Evolutionary conservation across 2,113 vertebrate genomes (phyloP).

Genomic region (Archocentrus centrarchus): DNA sequence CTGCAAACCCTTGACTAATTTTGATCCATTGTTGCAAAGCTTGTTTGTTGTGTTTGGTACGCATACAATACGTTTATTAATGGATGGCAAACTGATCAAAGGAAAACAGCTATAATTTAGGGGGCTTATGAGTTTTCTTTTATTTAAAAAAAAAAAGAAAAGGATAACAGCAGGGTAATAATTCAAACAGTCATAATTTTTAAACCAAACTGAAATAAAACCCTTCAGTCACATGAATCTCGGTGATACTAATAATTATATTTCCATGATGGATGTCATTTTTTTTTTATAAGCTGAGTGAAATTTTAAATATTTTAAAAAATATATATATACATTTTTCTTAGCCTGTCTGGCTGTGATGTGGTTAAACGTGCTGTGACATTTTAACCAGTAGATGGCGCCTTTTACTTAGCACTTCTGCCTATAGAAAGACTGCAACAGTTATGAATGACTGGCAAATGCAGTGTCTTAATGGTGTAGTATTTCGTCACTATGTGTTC

Average conservation of each 20-base stretch:
- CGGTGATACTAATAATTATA: not conserved
- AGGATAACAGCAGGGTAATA: not conserved
- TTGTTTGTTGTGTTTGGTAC: not conserved
- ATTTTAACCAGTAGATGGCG: conserved; percentile 72
- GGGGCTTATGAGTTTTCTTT: not conserved
- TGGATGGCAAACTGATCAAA: not conserved
- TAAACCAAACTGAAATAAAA: not conserved
- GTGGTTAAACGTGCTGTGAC: conserved; percentile 14
- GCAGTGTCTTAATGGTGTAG: not conserved
- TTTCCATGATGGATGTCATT: not conserved
- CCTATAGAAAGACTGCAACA: not conserved
- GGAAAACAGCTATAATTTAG: not conserved
- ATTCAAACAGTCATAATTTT: not conserved
- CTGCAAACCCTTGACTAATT: too few species aligned
- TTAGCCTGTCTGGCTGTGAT: not conserved
- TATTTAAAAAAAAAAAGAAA: not conserved
- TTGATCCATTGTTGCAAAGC: not conserved
- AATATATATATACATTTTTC: not conserved
- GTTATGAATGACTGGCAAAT: not conserved
- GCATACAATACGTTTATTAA: not conserved
- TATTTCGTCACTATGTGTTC: not conserved
- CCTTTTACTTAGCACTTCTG: conserved; percentile 40
- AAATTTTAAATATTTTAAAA: not conserved
- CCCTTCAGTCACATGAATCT: not conserved
- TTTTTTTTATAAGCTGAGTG: not conserved